A percentile compares a stretch with the other conserved stretches of the same genome.
Evolutionary conservation across 2,888 invertebrate genomes (phyloP).

Genomic region (Pollenia griseotomentosa): DNA sequence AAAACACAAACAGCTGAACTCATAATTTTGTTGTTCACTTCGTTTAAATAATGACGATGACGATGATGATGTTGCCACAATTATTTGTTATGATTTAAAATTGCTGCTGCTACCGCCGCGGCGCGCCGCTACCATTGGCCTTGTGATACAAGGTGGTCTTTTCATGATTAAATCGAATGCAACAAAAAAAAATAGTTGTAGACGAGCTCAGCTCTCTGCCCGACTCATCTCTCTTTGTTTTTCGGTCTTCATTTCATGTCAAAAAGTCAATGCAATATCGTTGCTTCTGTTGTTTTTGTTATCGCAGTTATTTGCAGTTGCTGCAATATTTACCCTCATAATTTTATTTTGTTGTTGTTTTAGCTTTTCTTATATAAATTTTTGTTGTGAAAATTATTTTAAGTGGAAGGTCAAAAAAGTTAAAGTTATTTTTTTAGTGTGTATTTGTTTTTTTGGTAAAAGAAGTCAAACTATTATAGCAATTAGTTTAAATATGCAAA

Average conservation of each 20-base stretch:
- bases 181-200: constrained; percentile 11
- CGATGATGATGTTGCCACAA: constrained; percentile 44
- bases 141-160: constrained; percentile 72
- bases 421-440: constrained; percentile 33
- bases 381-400: constrained; percentile 45
- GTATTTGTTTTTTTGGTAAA: constrained; percentile 11
- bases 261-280: constrained; percentile 34
- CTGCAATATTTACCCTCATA: constrained; percentile 24
- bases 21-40: constrained; percentile 50
- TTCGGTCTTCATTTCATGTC: neutral
- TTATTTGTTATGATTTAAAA: constrained; percentile 61
- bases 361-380: constrained; percentile 18
- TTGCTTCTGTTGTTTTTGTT: neutral
- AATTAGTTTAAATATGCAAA: constrained; percentile 64
- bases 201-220: neutral
- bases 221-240: neutral
- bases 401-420: constrained; percentile 54
- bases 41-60: constrained; percentile 38
- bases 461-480: constrained; percentile 59
- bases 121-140: constrained; percentile 40
- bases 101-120: constrained; percentile 19
- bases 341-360: constrained; percentile 7
- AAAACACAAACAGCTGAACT: constrained; percentile 5
- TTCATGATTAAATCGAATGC: constrained; percentile 54
- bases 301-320: constrained; percentile 3